Evolutionary conservation across 2,113 vertebrate species (phyloP).

Genomic region (Hyperoodon ampullatus): DNA sequence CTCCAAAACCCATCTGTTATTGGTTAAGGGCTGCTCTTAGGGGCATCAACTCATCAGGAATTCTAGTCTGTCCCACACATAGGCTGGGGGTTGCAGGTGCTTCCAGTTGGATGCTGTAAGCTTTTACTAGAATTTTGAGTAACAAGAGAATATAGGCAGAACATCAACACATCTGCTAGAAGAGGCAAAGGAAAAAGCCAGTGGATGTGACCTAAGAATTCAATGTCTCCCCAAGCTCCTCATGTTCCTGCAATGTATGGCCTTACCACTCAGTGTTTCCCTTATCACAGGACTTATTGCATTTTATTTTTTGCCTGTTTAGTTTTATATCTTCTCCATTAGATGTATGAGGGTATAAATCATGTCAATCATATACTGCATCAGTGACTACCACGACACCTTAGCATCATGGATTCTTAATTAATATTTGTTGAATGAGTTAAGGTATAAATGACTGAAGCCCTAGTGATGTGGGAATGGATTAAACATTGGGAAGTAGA

Average conservation of each 20-base stretch:
- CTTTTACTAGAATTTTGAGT: neutral
- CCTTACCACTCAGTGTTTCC: neutral
- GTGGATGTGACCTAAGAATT: neutral
- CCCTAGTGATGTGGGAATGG: neutral
- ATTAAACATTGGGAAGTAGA: neutral
- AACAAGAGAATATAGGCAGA: neutral
- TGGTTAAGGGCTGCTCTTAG: neutral
- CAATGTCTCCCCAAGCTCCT: neutral
- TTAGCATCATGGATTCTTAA: neutral
- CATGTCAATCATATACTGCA: neutral
- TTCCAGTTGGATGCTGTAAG: neutral
- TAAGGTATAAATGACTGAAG: neutral
- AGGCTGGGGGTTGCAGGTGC: neutral
- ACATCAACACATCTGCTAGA: neutral
- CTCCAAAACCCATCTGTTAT: neutral
- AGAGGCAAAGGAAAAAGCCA: neutral
- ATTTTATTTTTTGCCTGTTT: slow-evolving; percentile 5
- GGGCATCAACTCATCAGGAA: neutral
- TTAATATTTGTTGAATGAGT: neutral
- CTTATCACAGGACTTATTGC: neutral
- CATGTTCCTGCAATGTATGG: neutral
- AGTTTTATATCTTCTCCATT: neutral
- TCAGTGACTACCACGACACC: neutral
- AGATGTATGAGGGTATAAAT: neutral
- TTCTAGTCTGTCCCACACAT: neutral